Evolutionary conservation across 2,888 invertebrate genomes (phyloP), one percentile per base, ranked within the genome.

Genomic region (Andrena trimmerana): DNA sequence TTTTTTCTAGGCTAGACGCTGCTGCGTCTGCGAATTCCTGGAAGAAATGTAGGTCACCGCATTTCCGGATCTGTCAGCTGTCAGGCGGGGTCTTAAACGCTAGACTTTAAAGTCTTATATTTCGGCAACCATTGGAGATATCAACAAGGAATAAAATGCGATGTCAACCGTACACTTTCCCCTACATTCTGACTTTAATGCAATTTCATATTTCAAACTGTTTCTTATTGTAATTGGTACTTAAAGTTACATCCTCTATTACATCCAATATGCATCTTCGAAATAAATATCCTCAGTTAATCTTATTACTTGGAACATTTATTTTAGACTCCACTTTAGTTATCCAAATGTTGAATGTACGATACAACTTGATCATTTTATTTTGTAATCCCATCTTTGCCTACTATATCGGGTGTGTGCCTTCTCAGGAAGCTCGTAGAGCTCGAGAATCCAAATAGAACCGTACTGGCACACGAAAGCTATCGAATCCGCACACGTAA

Each of bases 11-110:
- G n/a, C 52, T 36, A 62, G 31, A 52, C 52, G 20, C 24, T 33
- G 33, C 20, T 13, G 20, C 54, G 33, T 48, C n/a, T 33, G 68
- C 31, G 16, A 20, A 57, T 54, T 54, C 68, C 54, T 13, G 20
- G 16, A 36, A 68, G 13, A 57, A 36, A 57, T 20, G 33, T 54
- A 36, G 54, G 68, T 68, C 54, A 57, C 31, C 0, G 20, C 36
- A 16, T 65, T 68, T 68, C 54, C 54, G 24, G n/a, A 24, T 31
- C 6, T 33, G 54, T 24, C 31, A 54, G 54, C 33, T 54, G 33
- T 20, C 33, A 24, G 4, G 3, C 54, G 52, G 52, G 2, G 6
- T 54, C 33, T 36, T 68, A 54, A 33, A 36, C 7, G 31, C 7
- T 24, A 16, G 24, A 36, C 2, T 54, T 33, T 33, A 36, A 33